Base-by-base conservation (phyloP, 35 echinoderm and acorn worm genomes). In the Ptychodera flava region DNA sequence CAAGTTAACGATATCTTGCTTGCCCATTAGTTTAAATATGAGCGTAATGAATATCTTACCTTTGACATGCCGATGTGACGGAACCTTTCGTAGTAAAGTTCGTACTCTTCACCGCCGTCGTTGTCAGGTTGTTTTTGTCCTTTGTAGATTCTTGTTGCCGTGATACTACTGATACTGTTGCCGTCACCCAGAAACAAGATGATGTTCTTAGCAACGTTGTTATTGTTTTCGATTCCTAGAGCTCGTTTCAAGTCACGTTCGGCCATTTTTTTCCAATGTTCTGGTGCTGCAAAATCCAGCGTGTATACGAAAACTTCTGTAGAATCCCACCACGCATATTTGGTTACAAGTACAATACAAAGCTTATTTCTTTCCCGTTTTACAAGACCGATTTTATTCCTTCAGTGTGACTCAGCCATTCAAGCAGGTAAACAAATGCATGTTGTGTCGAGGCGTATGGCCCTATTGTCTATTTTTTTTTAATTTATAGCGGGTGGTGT, bases 131-230 rank as follows among this genome's bases (percentile, higher is more conserved):
- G 92, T n/a, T n/a, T n/a, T n/a, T n/a, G n/a, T n/a, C 95, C 95
- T 32, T 92, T 91, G 38, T 85, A 86, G 33, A 97, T 92, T 37
- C 95, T 52, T 16, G 92, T 92, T 0, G 92, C 95, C 28, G 95
- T 94, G 31, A 89, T 85, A 1, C 92, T 97, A 6, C 92, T 89
- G 16, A 88, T 33, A 29, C 90, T 90, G 87, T 92, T 91, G 0
- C 95, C 92, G 81, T 97, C 95, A 16, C 95, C 95, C 16, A 97
- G 35, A 37, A 97, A 94, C 16, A 97, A 36, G 28, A 97, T 87
- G 29, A 92, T 37, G 77, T 97, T 97, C 33, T 93, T 91, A 16
- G 95, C 95, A 16, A 93, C 88, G 77, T 95, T 92, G 28, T 86
- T 84, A 87, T 87, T 87, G 0, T 80, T 78, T 32, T 88, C 76